Evolutionary conservation across 2,797 vertebrate genomes (phyloP).

Genomic region (Enteromius viviparus): DNA sequence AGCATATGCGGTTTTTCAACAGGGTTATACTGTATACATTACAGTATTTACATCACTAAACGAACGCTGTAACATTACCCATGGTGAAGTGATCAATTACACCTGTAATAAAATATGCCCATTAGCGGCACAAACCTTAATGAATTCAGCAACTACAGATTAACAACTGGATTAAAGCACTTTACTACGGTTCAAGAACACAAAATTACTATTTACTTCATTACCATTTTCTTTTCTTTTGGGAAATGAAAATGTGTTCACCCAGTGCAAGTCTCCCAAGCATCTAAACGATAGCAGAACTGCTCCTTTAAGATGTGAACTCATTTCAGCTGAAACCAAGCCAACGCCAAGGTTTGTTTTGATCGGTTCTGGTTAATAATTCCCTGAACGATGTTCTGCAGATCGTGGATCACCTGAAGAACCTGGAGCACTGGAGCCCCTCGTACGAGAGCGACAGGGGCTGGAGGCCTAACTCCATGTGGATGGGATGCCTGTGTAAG

Average conservation of each 20-base stretch:
- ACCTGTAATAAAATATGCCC: no score
- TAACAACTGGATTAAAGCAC: background rate
- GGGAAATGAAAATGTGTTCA: background rate
- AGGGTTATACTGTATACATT: background rate
- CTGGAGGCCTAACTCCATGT: slow-evolving; percentile 56
- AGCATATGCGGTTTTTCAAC: no score
- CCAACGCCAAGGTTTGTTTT: background rate
- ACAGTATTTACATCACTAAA: background rate
- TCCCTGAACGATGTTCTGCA: slow-evolving; percentile 25
- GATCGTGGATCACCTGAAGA: slow-evolving; percentile 68
- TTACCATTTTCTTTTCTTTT: background rate
- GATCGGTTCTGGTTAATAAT: background rate
- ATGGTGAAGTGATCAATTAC: no score
- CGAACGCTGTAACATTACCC: no score
- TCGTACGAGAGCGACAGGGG: slow-evolving; percentile 43
- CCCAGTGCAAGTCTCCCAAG: background rate
- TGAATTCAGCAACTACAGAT: no score
- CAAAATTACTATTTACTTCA: no score
- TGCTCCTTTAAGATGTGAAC: background rate
- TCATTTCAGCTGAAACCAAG: no score
- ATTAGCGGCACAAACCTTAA: no score
- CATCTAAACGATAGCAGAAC: background rate
- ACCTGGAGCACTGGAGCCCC: slow-evolving; percentile 59
- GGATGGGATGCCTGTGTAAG: slow-evolving; percentile 61
- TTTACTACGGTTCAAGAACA: background rate